phyloP scores from a whole-genome alignment of 2,113 vertebrate species.

The Stercorarius parasiticus region DNA sequence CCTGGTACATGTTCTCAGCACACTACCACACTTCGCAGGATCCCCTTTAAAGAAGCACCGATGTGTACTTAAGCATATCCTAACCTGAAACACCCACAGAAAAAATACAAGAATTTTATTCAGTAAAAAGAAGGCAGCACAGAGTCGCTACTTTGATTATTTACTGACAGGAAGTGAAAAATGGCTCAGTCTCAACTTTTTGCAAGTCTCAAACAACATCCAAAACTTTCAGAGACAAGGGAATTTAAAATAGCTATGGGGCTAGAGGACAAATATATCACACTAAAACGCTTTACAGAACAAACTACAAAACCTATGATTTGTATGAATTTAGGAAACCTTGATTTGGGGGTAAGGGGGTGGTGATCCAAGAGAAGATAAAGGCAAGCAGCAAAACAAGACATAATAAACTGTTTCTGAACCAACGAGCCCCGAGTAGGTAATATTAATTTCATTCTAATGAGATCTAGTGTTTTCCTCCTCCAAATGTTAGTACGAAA shows the following conservation, averaged over 20 bases:
- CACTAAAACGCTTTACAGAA: neutral
- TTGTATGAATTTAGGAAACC: neutral
- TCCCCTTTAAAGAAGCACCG: neutral
- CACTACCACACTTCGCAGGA: neutral
- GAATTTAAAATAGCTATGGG: neutral
- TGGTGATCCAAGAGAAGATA: neutral
- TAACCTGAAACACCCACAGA: slow-evolving; percentile 7
- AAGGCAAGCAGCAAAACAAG: neutral
- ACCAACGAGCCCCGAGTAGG: accelerated
- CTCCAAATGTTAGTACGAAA: neutral
- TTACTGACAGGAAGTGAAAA: slow-evolving; percentile 53
- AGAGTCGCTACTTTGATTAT: slow-evolving; percentile 42
- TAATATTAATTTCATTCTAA: neutral
- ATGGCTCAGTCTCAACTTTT: slow-evolving; percentile 30
- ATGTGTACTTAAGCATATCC: neutral
- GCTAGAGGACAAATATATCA: neutral
- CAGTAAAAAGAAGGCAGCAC: neutral
- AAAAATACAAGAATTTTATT: slow-evolving; percentile 14
- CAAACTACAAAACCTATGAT: neutral
- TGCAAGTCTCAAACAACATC: slow-evolving; percentile 1
- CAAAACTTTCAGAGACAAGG: slow-evolving; percentile 32
- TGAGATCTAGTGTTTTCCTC: neutral
- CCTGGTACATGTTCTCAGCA: neutral
- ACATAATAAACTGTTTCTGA: neutral
- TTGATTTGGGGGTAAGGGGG: too few relatives aligned